These are phyloP conservation scores for Sturnus vulgaris DNA, from an alignment of 2,113 vertebrate species.

Conservation along the genomic window DNA sequence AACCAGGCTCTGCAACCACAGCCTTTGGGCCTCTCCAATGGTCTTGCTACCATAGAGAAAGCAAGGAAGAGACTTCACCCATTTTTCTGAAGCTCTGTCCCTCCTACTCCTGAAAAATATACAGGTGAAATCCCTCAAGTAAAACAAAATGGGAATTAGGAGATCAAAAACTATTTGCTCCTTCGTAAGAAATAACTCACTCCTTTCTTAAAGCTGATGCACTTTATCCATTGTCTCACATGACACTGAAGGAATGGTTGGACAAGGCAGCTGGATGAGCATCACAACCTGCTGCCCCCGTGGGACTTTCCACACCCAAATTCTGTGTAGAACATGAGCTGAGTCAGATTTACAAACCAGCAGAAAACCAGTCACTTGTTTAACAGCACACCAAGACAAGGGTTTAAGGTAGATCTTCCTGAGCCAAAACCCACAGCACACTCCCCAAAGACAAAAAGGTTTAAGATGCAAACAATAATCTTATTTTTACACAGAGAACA, in stretches of 20 bases:
- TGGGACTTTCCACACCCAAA: background rate
- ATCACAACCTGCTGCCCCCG: background rate
- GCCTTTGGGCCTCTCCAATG: rapidly evolving
- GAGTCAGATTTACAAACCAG: background rate
- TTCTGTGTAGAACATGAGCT: background rate
- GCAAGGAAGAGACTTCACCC: background rate
- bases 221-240: background rate
- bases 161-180: background rate
- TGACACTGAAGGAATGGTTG: background rate
- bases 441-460: background rate
- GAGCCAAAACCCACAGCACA: background rate
- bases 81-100: background rate
- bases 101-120: background rate
- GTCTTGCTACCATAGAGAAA: rapidly evolving
- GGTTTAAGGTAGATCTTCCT: background rate
- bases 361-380: background rate
- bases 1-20: background rate
- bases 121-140: background rate
- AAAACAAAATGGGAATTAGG: background rate
- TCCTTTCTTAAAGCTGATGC: background rate
- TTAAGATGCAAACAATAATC: background rate
- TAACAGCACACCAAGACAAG: background rate
- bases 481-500: background rate
- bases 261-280: background rate
- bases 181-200: background rate